Percentiles rank a stretch among this genome's conserved stretches.
These are phyloP conservation scores for Acestrorhynchus altus DNA, from an alignment of 2,797 vertebrate genomes.

Conservation along the genomic window DNA sequence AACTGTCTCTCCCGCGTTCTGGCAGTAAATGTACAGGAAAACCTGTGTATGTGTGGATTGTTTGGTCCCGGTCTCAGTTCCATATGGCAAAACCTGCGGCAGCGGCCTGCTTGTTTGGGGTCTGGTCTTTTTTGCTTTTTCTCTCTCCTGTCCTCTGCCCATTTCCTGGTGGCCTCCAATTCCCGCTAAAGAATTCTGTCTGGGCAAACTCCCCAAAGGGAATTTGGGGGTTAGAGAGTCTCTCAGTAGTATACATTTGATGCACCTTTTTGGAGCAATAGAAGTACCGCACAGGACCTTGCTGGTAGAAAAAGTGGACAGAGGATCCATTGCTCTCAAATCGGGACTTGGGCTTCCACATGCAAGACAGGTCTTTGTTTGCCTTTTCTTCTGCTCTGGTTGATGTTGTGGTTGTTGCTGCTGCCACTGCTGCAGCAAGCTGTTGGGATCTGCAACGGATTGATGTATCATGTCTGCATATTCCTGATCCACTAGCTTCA, in stretches of 20 bases:
- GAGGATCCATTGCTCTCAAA: slow-evolving; percentile 17
- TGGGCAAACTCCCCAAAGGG: too few species aligned
- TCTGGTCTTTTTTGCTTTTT: too few species aligned
- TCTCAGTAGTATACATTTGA: neutral
- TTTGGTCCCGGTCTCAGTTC: too few species aligned
- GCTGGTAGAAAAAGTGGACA: slow-evolving; percentile 14
- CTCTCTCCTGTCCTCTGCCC: too few species aligned
- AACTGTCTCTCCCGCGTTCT: too few species aligned
- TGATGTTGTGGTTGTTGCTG: slow-evolving; percentile 46
- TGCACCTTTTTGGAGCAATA: slow-evolving; percentile 41
- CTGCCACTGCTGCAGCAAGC: slow-evolving; percentile 41
- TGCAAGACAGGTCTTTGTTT: slow-evolving; percentile 25
- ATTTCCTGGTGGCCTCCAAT: too few species aligned
- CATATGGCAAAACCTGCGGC: too few species aligned
- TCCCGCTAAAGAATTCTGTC: too few species aligned
- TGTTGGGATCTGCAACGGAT: slow-evolving; percentile 46
- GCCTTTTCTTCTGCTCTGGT: slow-evolving; percentile 5
- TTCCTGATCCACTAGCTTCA: slow-evolving; percentile 41
- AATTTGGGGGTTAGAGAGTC: too few species aligned
- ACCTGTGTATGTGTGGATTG: too few species aligned
- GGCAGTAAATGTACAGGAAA: too few species aligned
- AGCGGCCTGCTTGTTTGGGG: too few species aligned
- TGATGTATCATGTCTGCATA: slow-evolving; percentile 41
- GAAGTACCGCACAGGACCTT: slow-evolving; percentile 29
- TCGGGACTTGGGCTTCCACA: slow-evolving; percentile 25